Evolutionary conservation across 2,113 vertebrate genomes (phyloP).

Genomic region (Polyodon spathula): DNA sequence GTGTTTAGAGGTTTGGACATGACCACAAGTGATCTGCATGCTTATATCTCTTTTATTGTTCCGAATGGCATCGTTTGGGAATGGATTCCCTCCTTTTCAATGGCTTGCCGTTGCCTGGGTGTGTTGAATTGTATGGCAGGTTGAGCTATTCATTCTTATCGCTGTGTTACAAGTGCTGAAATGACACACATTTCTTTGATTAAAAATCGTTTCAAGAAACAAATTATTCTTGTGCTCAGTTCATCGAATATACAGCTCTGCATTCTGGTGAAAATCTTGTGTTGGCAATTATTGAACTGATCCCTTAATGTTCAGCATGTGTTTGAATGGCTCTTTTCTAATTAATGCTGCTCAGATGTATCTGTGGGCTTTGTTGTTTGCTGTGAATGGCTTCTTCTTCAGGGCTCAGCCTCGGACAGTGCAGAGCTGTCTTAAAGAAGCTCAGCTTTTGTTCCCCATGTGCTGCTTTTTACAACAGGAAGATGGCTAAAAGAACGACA

Average conservation of each 20-base stretch:
- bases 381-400: slow-evolving; percentile 37
- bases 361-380: slow-evolving; percentile 29
- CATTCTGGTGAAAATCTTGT: slow-evolving; percentile 8
- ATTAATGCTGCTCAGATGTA: slow-evolving; percentile 46
- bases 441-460: neutral
- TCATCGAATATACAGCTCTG: slow-evolving; percentile 16
- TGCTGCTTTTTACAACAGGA: slow-evolving; percentile 10
- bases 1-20: slow-evolving; percentile 18
- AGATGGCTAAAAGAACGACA: slow-evolving; percentile 21
- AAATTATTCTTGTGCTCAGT: slow-evolving; percentile 21
- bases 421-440: slow-evolving; percentile 16
- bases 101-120: too few relatives aligned
- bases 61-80: too few relatives aligned
- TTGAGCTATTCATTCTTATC: neutral
- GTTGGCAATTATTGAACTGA: slow-evolving; percentile 53
- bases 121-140: too few relatives aligned
- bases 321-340: slow-evolving; percentile 51
- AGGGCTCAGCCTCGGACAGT: slow-evolving; percentile 37
- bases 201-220: slow-evolving; percentile 34
- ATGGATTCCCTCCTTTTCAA: too few relatives aligned
- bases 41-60: slow-evolving; percentile 19
- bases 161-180: slow-evolving; percentile 35
- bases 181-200: slow-evolving; percentile 31
- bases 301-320: slow-evolving; percentile 58
- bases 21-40: neutral